Evolutionary conservation across 53 echinoderm and acorn worm genomes (phyloP).

Genomic region (Mesocentrotus franciscanus): DNA sequence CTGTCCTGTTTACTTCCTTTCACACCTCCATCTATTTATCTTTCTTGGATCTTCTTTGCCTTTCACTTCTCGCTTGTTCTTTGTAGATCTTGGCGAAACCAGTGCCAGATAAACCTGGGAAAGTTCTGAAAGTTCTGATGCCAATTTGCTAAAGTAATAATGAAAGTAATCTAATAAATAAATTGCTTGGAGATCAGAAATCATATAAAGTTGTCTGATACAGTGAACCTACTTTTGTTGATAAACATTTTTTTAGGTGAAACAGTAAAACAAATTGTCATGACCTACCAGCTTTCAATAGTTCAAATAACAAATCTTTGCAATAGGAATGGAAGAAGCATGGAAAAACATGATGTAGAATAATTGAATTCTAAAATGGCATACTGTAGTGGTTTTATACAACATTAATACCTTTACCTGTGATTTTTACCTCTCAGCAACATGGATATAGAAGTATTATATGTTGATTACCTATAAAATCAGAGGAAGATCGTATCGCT

Average conservation of each 20-base stretch:
- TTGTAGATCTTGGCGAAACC: neutral
- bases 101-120: conserved; percentile 24
- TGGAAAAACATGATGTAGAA: neutral
- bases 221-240: neutral
- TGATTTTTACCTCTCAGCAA: too few relatives aligned
- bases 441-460: too few relatives aligned
- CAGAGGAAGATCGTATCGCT: too few relatives aligned
- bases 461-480: too few relatives aligned
- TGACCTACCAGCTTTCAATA: neutral
- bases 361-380: neutral
- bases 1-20: conserved; percentile 52
- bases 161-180: neutral
- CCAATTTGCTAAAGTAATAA: neutral
- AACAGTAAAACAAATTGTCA: neutral
- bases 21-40: conserved; percentile 59
- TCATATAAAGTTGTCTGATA: neutral
- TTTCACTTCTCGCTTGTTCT: conserved; percentile 45
- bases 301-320: neutral
- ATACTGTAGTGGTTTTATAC: too few relatives aligned
- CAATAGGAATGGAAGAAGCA: neutral
- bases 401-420: too few relatives aligned
- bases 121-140: conserved; percentile 30
- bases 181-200: neutral
- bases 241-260: neutral
- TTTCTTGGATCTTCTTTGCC: conserved; percentile 38